Base-by-base conservation (phyloP, 2,797 vertebrate species). In the Meriones psammophilus region DNA sequence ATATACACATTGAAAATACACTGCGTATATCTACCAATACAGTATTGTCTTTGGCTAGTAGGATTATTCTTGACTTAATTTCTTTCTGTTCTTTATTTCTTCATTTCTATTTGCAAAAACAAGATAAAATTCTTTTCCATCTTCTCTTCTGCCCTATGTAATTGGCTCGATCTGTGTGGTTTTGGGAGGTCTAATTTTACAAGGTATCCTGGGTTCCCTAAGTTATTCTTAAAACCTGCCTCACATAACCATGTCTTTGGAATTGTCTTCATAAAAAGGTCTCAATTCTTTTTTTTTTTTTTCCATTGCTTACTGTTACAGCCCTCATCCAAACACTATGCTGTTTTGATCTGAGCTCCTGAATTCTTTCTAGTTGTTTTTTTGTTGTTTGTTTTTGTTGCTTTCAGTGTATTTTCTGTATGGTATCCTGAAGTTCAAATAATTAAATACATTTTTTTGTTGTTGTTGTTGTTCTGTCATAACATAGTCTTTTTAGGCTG, bases 1-100 rank as follows among this genome's bases (percentile, higher is more conserved):
- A 50, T 17, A 20, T 91, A 26, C 78, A 26, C 28, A 39, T 87
- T 89, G 54, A 88, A 94, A 95, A 91, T 94, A 71, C 50, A 73
- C 12, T 68, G 0, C 22, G 14, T 80, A 66, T 36, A 87, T 22
- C 42, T 28, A 39, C 18, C 15, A 62, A 66, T 69, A 76, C 73
- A 50, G 50, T 74, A 71, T 18, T 88, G 24, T 92, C 76, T 88
- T 91, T 85, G 64, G 15, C 36, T 83, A 18, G 36, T 91, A 87
- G 2, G 39, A 39, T 95, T 94, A 42, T 92, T 58, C 17, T 50
- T 33, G 14, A 91, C 58, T 94, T 58, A 58, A 58, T 58, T 58
- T 58, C 24, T 91, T 96, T 68, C 33, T 33, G 74, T 30, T 91
- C 22, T 94, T 15, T 50, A 77, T 80, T 2, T 78, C 50, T 92